Conservation (phyloP, 2,888 invertebrate genomes). For the Scaeva pyrastri region DNA sequence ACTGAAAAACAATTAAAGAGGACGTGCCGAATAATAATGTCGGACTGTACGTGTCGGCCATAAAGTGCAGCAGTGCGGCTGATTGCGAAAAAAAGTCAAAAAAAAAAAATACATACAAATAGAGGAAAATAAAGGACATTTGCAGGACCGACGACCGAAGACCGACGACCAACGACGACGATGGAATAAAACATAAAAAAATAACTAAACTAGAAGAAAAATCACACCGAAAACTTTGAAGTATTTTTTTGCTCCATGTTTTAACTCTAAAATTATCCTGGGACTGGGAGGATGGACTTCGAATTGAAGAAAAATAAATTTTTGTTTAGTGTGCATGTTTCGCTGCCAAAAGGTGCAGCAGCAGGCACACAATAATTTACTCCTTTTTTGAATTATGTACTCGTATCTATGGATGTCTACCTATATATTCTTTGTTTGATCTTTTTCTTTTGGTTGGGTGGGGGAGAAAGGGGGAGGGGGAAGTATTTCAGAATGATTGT, state of each 20-base stretch:
- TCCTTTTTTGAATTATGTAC: slow-evolving; percentile 64
- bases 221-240: slow-evolving; percentile 67
- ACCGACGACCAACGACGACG: neutral
- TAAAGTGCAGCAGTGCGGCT: slow-evolving; percentile 75
- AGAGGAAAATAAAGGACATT: slow-evolving; percentile 43
- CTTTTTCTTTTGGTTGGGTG: slow-evolving; percentile 8
- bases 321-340: slow-evolving; percentile 68
- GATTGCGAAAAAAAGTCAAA: slow-evolving; percentile 72
- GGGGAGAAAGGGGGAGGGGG: neutral
- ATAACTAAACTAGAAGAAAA: slow-evolving; percentile 42
- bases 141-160: neutral
- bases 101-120: neutral
- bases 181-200: slow-evolving; percentile 1
- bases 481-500: slow-evolving; percentile 53
- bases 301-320: slow-evolving; percentile 67
- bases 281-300: slow-evolving; percentile 18
- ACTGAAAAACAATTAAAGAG: slow-evolving; percentile 75
- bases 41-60: slow-evolving; percentile 72
- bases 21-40: slow-evolving; percentile 75
- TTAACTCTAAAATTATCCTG: slow-evolving; percentile 20
- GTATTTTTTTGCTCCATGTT: slow-evolving; percentile 2
- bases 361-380: slow-evolving; percentile 66
- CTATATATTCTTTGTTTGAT: neutral
- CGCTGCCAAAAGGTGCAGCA: slow-evolving; percentile 67
- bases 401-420: neutral